These are phyloP conservation scores for Epirrita christyi DNA, from an alignment of 2,888 invertebrate species.

Conservation along the genomic window DNA sequence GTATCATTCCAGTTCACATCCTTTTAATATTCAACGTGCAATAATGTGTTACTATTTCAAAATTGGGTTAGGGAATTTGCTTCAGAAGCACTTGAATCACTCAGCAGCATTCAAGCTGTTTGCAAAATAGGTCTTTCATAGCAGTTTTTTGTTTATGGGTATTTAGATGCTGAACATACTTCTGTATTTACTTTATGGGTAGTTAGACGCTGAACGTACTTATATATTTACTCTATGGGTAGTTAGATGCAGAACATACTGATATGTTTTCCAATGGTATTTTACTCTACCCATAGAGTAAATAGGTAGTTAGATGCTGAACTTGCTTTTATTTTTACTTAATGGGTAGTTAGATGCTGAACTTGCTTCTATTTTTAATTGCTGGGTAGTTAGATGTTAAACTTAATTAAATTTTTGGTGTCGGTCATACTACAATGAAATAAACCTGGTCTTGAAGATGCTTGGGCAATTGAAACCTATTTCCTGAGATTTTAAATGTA, in stretches of 20 bases:
- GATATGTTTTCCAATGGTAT: too few relatives aligned
- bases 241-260: too few relatives aligned
- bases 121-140: conserved; percentile 19
- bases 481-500: background rate
- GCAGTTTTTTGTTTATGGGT: conserved; percentile 39
- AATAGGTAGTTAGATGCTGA: too few relatives aligned
- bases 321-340: conserved; percentile 22
- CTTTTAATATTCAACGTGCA: conserved; percentile 42
- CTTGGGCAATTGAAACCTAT: conserved; percentile 39
- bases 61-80: conserved; percentile 54
- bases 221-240: too few relatives aligned
- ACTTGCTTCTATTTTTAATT: conserved; percentile 29
- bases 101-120: conserved; percentile 40
- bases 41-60: conserved; percentile 31
- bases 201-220: too few relatives aligned
- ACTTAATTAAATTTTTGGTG: conserved; percentile 46
- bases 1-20: conserved; percentile 38
- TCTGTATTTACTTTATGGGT: too few relatives aligned
- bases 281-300: too few relatives aligned
- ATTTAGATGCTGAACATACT: conserved; percentile 24
- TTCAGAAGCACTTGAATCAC: conserved; percentile 53
- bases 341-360: conserved; percentile 40
- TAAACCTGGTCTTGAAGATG: conserved; percentile 39
- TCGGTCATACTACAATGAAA: conserved; percentile 51
- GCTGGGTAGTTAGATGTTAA: conserved; percentile 30